A percentile compares a stretch with the other conserved stretches of the same genome.
Evolutionary conservation across 2,113 vertebrate genomes (phyloP).

Genomic region (Psammodynastes pulverulentus): DNA sequence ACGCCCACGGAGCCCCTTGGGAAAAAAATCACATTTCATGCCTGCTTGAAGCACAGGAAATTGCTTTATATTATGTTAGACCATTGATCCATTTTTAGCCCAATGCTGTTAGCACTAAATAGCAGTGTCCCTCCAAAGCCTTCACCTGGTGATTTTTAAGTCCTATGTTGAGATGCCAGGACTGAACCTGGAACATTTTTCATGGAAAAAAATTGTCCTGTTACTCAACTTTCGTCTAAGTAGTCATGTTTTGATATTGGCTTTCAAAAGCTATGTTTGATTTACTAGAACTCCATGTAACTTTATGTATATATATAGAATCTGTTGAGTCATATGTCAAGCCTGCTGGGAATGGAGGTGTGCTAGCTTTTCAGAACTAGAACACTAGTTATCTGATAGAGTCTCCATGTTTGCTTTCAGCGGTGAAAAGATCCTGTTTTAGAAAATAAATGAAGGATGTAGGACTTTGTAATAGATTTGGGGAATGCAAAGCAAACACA

Average conservation of each 20-base stretch:
- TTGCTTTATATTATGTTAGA: not conserved
- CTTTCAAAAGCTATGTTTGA: not conserved
- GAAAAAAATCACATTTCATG: too few relatives aligned
- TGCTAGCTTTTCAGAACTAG: not conserved
- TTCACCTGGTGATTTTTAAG: not conserved
- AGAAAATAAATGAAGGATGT: not conserved
- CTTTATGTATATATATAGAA: not conserved
- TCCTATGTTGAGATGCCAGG: not conserved
- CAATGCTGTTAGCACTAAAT: not conserved
- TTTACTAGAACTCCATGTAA: not conserved
- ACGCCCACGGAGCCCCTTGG: too few relatives aligned
- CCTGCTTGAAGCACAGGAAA: too few relatives aligned
- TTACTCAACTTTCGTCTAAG: not conserved
- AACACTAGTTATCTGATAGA: not conserved
- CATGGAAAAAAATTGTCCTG: not conserved
- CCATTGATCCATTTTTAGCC: not conserved
- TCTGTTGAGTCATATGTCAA: not conserved
- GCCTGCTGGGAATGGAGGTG: not conserved
- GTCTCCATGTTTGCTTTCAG: slow-evolving; percentile 6
- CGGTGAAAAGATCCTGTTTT: not conserved
- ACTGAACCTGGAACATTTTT: not conserved
- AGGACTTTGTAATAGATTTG: not conserved
- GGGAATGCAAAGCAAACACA: slow-evolving; percentile 41
- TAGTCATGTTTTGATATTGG: not conserved
- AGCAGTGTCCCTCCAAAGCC: not conserved